Conservation (phyloP, 2,888 invertebrate genomes). For the Disparrhopalites patrizii region DNA sequence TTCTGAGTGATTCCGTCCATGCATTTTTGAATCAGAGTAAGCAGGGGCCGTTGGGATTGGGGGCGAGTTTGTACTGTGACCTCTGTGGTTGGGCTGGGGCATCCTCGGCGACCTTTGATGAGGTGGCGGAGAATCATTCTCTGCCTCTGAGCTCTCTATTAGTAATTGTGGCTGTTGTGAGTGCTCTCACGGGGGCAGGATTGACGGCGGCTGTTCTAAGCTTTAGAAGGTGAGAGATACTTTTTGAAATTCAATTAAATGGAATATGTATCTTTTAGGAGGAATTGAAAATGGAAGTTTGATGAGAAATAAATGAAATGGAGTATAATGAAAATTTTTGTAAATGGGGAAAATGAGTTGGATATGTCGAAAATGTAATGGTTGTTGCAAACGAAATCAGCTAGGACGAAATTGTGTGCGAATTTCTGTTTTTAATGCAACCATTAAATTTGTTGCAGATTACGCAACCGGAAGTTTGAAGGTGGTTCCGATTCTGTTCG, state of each 20-base stretch:
- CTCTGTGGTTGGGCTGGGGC: slow-evolving; percentile 42
- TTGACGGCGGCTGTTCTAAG: slow-evolving; percentile 39
- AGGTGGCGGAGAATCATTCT: neutral
- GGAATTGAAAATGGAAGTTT: too few relatives aligned
- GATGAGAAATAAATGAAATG: too few relatives aligned
- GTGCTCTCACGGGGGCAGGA: slow-evolving; percentile 44
- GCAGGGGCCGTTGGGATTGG: too few relatives aligned
- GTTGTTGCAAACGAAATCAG: too few relatives aligned
- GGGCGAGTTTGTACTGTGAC: too few relatives aligned
- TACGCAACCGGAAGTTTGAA: slow-evolving; percentile 35
- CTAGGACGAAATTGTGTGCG: too few relatives aligned
- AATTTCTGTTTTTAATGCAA: too few relatives aligned
- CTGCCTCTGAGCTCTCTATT: slow-evolving; percentile 40
- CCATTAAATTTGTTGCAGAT: too few relatives aligned
- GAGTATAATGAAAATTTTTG: too few relatives aligned
- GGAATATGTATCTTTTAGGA: too few relatives aligned
- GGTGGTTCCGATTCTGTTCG: slow-evolving; percentile 30
- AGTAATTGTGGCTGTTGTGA: slow-evolving; percentile 44
- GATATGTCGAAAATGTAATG: neutral
- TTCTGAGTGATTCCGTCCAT: slow-evolving; percentile 27
- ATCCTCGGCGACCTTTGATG: neutral
- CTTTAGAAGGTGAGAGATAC: slow-evolving; percentile 35
- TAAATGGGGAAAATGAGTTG: neutral
- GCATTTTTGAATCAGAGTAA: slow-evolving; percentile 19
- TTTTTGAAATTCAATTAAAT: neutral